phyloP scores from a whole-genome alignment of 53 echinoderm and acorn worm species.

The Holothuria leucospilota region DNA sequence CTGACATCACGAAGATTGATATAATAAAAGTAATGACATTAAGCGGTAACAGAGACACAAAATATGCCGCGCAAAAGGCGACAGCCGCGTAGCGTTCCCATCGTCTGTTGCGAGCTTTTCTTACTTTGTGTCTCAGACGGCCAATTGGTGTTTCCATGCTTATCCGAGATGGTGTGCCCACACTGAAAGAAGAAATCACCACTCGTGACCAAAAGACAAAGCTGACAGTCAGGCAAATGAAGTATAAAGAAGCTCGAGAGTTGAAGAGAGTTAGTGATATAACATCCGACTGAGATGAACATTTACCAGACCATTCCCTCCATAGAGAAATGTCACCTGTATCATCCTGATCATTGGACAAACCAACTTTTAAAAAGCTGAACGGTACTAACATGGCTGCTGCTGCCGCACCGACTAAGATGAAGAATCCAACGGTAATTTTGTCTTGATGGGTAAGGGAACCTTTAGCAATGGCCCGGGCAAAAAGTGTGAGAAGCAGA shows the following conservation, averaged over 20 bases:
- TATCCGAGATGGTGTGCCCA: background rate
- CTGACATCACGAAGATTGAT: background rate
- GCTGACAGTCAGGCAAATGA: background rate
- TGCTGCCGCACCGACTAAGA: background rate
- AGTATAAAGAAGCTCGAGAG: constrained; percentile 10
- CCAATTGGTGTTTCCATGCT: constrained; percentile 25
- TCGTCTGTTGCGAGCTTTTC: background rate
- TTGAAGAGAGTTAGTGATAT: constrained; percentile 2
- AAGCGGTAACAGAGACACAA: constrained; percentile 9
- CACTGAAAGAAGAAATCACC: background rate
- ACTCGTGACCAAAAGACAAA: background rate
- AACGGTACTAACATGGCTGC: constrained; percentile 8
- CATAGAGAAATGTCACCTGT: background rate
- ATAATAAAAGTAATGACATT: background rate
- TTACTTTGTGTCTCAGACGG: constrained; percentile 2
- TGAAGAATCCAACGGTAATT: background rate
- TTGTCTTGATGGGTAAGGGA: too few relatives aligned
- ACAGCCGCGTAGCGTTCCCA: background rate
- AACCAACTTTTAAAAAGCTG: background rate
- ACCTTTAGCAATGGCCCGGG: background rate
- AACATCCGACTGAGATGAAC: background rate
- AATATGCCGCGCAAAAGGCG: background rate
- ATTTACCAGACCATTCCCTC: background rate
- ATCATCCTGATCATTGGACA: too few relatives aligned
- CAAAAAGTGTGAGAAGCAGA: background rate